These are phyloP conservation scores for Ormia ochracea DNA, from an alignment of 2,888 invertebrate species.

Conservation along the genomic window DNA sequence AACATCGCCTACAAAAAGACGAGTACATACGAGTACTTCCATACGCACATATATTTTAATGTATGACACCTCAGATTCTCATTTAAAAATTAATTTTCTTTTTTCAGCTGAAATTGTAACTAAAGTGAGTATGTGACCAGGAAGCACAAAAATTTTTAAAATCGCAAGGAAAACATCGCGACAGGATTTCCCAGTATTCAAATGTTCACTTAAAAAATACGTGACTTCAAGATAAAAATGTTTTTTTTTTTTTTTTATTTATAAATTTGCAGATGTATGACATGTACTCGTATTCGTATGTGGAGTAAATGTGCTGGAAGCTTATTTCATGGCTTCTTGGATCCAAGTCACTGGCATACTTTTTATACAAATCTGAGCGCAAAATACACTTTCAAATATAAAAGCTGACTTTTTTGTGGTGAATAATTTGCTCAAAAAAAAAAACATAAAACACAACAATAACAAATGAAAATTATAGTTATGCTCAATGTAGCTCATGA, in stretches of 20 bases:
- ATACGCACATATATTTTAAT: background rate
- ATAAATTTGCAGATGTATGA: background rate
- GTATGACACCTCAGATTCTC: background rate
- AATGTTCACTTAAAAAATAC: slow-evolving; percentile 41
- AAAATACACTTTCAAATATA: background rate
- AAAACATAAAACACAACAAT: background rate
- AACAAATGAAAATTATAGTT: background rate
- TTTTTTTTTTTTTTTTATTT: background rate
- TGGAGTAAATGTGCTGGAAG: background rate
- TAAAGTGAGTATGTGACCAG: slow-evolving; percentile 2
- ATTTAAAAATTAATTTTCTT: background rate
- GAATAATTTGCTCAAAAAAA: too few relatives aligned
- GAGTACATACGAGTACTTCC: too few relatives aligned
- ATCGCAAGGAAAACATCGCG: background rate
- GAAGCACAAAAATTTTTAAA: background rate
- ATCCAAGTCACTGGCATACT: background rate
- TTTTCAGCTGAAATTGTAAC: background rate
- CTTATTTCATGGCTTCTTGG: background rate
- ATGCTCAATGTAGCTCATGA: slow-evolving; percentile 25
- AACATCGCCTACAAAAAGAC: too few relatives aligned
- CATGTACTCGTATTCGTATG: too few relatives aligned
- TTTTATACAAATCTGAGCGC: background rate
- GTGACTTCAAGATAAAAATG: slow-evolving; percentile 30
- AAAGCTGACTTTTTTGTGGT: too few relatives aligned
- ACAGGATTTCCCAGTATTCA: background rate